A percentile compares a stretch with the other conserved stretches of the same genome.
Evolutionary conservation across 2,797 vertebrate genomes (phyloP).

Genomic region (Sebastes reedi): DNA sequence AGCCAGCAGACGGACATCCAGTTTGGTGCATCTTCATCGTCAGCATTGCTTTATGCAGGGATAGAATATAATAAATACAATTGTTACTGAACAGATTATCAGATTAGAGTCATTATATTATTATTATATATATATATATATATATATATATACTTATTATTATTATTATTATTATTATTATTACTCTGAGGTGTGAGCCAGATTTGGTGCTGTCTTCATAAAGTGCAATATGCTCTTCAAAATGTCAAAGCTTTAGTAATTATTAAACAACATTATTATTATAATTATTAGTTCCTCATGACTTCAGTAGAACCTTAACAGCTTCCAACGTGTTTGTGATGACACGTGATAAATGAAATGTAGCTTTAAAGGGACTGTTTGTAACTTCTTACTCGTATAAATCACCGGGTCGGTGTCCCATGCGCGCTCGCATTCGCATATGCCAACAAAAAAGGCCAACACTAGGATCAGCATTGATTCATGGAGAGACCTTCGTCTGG

Average conservation of each 20-base stretch:
- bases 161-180: too few relatives aligned
- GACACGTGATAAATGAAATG: not conserved
- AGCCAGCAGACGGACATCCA: not conserved
- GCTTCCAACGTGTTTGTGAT: not conserved
- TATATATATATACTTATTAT: too few relatives aligned
- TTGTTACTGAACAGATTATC: not conserved
- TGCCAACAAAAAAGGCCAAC: fast-evolving
- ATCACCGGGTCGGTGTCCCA: too few relatives aligned
- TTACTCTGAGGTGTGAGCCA: not conserved
- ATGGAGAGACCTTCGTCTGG: too few relatives aligned
- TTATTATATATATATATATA: too few relatives aligned
- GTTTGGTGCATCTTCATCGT: not conserved
- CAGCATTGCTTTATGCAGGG: not conserved
- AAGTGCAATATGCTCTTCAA: not conserved
- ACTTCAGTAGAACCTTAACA: not conserved
- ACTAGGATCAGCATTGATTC: too few relatives aligned
- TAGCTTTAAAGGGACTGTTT: not conserved
- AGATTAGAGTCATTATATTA: too few relatives aligned
- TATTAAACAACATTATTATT: not conserved
- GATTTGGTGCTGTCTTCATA: slow-evolving; percentile 11
- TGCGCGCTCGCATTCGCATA: too few relatives aligned
- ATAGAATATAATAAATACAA: not conserved
- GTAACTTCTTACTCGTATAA: too few relatives aligned
- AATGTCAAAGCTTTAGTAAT: not conserved
- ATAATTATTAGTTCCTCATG: too few relatives aligned